Conservation (phyloP, 2,797 vertebrate species). For the Falco cherrug region DNA sequence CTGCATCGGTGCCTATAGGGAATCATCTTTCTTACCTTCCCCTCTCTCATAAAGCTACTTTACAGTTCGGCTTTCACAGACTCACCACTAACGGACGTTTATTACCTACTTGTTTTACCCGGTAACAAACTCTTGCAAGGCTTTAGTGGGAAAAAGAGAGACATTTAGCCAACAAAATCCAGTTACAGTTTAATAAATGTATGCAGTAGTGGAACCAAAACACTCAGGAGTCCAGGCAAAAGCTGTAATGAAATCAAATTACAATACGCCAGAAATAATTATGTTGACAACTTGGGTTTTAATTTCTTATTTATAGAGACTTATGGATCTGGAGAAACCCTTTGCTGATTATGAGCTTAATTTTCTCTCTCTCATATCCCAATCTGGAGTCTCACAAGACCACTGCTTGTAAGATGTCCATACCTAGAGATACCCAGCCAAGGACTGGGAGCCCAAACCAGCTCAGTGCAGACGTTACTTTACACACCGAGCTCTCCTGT, state of each 20-base stretch:
- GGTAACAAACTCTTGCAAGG: neutral
- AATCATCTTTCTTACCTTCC: neutral
- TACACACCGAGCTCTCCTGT: fast-evolving
- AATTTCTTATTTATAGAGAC: neutral
- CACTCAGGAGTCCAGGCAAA: neutral
- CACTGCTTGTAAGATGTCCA: neutral
- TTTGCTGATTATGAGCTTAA: neutral
- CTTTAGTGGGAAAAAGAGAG: neutral
- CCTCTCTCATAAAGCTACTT: neutral
- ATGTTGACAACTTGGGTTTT: neutral
- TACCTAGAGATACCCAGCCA: neutral
- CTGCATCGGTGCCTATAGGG: neutral
- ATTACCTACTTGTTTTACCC: neutral
- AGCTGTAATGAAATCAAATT: neutral
- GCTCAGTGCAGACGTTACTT: neutral
- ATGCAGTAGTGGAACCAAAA: neutral
- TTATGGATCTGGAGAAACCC: neutral
- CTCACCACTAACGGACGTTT: neutral
- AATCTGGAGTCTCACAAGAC: neutral
- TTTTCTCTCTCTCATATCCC: neutral
- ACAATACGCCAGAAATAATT: neutral
- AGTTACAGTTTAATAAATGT: neutral
- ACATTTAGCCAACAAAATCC: neutral
- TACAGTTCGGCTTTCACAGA: neutral
- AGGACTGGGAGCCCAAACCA: neutral